Conservation (phyloP, 2,797 vertebrate genomes). For the Ceyx erithaca region DNA sequence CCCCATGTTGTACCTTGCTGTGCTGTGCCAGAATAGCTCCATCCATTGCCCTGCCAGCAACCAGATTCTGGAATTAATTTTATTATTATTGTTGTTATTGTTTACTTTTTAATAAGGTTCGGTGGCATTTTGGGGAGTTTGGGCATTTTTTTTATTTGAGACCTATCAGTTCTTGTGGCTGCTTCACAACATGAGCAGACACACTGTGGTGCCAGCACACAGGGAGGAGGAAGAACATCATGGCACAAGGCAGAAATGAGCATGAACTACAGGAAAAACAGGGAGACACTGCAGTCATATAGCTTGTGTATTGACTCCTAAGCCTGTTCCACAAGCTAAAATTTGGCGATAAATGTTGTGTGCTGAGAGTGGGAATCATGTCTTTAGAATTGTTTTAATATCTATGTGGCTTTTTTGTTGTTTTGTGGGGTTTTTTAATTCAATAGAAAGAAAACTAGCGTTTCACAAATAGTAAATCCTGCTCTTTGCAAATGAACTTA, state of each 20-base stretch:
- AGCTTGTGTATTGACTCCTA: background rate
- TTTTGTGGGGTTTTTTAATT: background rate
- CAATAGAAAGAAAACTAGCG: too few relatives aligned
- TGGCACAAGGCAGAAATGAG: background rate
- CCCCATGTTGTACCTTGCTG: fast-evolving
- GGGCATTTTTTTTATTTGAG: background rate
- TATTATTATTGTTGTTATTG: too few relatives aligned
- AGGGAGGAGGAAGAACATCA: background rate
- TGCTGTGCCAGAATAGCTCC: background rate
- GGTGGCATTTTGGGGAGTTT: background rate
- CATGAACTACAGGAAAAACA: background rate
- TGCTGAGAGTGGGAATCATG: background rate
- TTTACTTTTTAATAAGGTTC: background rate
- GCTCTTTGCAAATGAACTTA: slow-evolving; percentile 32
- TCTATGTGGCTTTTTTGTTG: too few relatives aligned
- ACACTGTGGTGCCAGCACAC: fast-evolving
- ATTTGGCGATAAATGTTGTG: background rate
- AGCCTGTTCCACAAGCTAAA: background rate
- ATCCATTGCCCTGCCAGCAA: fast-evolving
- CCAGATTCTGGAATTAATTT: background rate
- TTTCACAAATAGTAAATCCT: slow-evolving; percentile 30
- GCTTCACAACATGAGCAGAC: background rate
- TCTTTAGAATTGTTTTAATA: background rate
- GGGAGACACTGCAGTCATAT: background rate
- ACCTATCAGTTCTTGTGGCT: background rate